Evolutionary conservation across 2,113 vertebrate species (phyloP), one percentile per base, ranked within the genome.

Genomic region (Xenotilapia longispinis): DNA sequence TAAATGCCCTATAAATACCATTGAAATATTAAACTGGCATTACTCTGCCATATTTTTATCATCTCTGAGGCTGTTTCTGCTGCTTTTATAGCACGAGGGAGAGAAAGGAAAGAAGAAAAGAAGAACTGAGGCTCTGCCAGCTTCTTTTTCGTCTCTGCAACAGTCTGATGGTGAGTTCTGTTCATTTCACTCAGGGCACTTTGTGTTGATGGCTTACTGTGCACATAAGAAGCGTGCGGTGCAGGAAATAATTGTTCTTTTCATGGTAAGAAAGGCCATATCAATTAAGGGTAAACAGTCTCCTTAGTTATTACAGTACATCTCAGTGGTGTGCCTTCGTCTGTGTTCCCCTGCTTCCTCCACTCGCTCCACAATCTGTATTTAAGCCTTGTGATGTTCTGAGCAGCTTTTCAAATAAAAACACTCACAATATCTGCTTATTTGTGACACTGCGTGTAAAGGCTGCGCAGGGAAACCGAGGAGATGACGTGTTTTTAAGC

Each of bases 241-340:
- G 95, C 95, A 88, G 85, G 90, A 95, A 95, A 96, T 97, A 96
- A 97, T 97, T 97, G 96, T 96, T 96, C 96, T 96, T 96, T 96
- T 96, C 95, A 95, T 96, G 93, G 93, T 96, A 96, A 96, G 96
- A 96, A 96, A 96, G 96, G 95, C 95, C 96, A 96, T 96, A 96
- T 97, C 96, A 96, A 96, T 97, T 97, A 97, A 96, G 95, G 93
- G 94, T 96, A 96, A 96, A 96, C 95, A 95, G 94, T 95, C 96
- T 96, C 93, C 92, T 93, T 96, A 96, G 95, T 96, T 96, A 96
- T 96, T 96, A 95, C 94, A 93, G 94, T 93, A 94, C 93, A 90
- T 94, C 96, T 94, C 96, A 96, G 96, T 96, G 94, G 96, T 95
- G 78, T 79, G 92, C 92, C 88, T 73, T 63, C 82, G 85, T 90